Conservation (phyloP, 2,888 invertebrate genomes). For the Noctua fimbriata region DNA sequence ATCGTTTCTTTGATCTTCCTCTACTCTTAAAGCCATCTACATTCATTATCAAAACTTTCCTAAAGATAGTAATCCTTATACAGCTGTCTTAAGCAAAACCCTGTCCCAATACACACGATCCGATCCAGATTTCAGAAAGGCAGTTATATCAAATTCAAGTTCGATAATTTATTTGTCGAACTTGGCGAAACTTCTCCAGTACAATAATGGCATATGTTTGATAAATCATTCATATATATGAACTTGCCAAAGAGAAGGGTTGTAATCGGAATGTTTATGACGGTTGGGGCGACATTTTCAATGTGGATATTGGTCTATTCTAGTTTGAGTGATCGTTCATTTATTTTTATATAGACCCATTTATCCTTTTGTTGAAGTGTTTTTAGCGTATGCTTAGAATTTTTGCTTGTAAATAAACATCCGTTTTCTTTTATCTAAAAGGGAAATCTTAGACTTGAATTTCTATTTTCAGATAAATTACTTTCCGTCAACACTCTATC, state of each 20-base stretch:
- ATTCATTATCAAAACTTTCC: neutral
- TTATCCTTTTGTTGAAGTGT: constrained; percentile 35
- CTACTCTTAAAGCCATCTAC: neutral
- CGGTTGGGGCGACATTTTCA: constrained; percentile 46
- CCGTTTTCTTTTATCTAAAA: neutral
- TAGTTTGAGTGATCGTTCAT: constrained; percentile 45
- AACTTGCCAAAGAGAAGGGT: constrained; percentile 45
- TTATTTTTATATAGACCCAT: constrained; percentile 48
- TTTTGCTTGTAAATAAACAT: constrained; percentile 44
- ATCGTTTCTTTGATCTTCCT: neutral
- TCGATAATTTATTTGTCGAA: constrained; percentile 53
- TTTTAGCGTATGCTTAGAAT: constrained; percentile 13
- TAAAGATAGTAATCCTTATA: neutral
- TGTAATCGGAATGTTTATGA: constrained; percentile 56
- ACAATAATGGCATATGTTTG: constrained; percentile 63
- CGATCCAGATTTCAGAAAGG: constrained; percentile 14
- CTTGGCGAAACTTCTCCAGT: constrained; percentile 49
- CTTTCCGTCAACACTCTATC: neutral
- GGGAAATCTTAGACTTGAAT: neutral
- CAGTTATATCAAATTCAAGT: constrained; percentile 45
- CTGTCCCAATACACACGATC: constrained; percentile 1
- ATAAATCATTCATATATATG: constrained; percentile 61
- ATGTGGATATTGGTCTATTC: constrained; percentile 48
- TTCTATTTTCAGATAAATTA: neutral
- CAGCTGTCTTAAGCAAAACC: constrained; percentile 4